Percentiles rank a stretch among this genome's conserved stretches.
phyloP scores from a whole-genome alignment of 1,140 invertebrate species.

The Aleiodes sp. region DNA sequence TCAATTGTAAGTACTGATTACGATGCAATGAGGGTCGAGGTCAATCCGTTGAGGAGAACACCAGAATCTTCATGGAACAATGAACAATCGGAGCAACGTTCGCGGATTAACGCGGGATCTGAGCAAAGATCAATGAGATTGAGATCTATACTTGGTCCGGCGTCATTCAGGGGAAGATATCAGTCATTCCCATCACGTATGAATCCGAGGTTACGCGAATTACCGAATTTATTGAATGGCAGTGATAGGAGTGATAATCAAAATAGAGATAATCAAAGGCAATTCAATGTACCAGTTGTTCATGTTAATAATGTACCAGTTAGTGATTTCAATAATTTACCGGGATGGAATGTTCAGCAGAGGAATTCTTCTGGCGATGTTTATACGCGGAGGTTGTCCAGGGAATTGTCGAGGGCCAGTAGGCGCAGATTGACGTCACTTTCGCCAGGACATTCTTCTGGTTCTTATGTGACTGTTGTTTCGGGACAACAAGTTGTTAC shows the following conservation, averaged over 20 bases:
- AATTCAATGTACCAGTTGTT: slow-evolving; percentile 67
- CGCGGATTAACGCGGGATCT: too few relatives aligned
- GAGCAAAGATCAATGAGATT: too few relatives aligned
- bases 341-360: slow-evolving; percentile 46
- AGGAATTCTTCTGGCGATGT: slow-evolving; percentile 31
- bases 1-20: too few relatives aligned
- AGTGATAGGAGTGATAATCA: not conserved
- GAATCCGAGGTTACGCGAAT: not conserved
- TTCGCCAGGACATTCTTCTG: not conserved
- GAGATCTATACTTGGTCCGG: too few relatives aligned
- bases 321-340: slow-evolving; percentile 55
- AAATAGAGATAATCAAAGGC: not conserved
- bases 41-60: too few relatives aligned
- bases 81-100: too few relatives aligned
- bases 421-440: not conserved
- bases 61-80: too few relatives aligned
- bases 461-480: not conserved
- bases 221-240: not conserved
- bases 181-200: too few relatives aligned
- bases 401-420: not conserved
- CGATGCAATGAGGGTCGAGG: too few relatives aligned
- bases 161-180: too few relatives aligned
- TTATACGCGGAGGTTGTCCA: not conserved
- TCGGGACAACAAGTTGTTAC: not conserved
- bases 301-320: slow-evolving; percentile 71